Base-by-base conservation (phyloP, 2,797 vertebrate genomes). In the Alcedo quadribrachys region DNA sequence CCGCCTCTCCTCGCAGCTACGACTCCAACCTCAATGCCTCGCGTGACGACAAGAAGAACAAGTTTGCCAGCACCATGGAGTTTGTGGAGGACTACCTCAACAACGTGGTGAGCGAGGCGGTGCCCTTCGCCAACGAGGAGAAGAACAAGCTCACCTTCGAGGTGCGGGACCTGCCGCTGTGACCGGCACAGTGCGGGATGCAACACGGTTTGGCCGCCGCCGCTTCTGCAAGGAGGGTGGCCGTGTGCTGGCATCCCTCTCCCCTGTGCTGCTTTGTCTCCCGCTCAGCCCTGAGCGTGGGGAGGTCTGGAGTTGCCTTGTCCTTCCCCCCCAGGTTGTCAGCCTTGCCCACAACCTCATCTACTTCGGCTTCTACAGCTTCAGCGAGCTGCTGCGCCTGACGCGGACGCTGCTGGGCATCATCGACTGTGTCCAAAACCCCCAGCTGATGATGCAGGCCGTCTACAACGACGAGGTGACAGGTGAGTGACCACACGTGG, bases 311-410 rank as follows among this genome's bases (percentile, higher is more conserved):
- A 95, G 68, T 48, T 92, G 88, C 65, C 28, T 85, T 96, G 33
- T 96, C 69, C 81, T 91, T 69, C 63, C 69, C 55, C 95, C 69
- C 55, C 95, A 99, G 99, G 99, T 99, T 61, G 99, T 99, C 95
- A 99, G 99, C 94, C 97, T 99, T 92, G 99, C 99, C 43, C 97
- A 99, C 96, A 99, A 99, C 95, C 97, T 99, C 95, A 99, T 99
- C 97, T 99, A 99, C 97, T 99, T 99, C 91, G 99, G 99, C 65
- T 99, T 99, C 98, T 99, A 99, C 96, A 99, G 99, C 96, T 99
- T 99, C 97, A 99, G 98, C 24, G 99, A 99, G 97, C 97, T 99
- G 71, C 98, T 99, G 90, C 97, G 99, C 87, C 98, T 99, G 91
- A 99, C 99, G 0, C 98, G 99, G 81, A 99, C 99, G 0, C 97